These are phyloP conservation scores for Panzeria rudis DNA, from an alignment of 2,888 invertebrate species.

Conservation along the genomic window DNA sequence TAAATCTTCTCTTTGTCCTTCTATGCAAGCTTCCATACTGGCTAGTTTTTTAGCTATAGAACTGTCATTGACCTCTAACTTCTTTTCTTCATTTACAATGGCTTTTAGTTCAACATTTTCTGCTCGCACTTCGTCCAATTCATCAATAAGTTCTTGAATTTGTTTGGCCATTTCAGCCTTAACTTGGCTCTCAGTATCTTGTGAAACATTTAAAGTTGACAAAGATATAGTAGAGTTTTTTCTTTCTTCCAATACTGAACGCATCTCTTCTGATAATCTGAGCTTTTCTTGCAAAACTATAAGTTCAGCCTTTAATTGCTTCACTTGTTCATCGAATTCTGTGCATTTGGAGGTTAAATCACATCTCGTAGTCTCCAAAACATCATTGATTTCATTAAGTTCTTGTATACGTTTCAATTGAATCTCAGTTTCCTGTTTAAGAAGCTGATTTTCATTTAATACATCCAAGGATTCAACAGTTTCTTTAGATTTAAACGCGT, in stretches of 20 bases:
- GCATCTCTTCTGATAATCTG: conserved; percentile 81
- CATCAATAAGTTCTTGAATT: conserved; percentile 77
- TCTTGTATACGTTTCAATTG: conserved; percentile 82
- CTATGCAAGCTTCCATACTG: conserved; percentile 84
- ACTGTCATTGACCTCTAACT: conserved; percentile 86
- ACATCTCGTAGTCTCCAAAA: conserved; percentile 83
- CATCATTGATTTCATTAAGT: conserved; percentile 86
- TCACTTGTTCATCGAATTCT: conserved; percentile 83
- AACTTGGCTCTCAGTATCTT: conserved; percentile 76
- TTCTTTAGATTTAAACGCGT: conserved; percentile 84
- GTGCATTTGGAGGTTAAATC: conserved; percentile 83
- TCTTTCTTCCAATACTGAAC: conserved; percentile 56
- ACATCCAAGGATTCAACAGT: conserved; percentile 77
- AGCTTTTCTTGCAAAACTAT: conserved; percentile 83
- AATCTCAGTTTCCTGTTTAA: conserved; percentile 74
- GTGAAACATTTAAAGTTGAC: neutral
- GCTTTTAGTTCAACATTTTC: conserved; percentile 64
- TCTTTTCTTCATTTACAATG: conserved; percentile 74
- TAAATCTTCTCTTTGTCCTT: conserved; percentile 84
- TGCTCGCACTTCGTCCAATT: conserved; percentile 63
- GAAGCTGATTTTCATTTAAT: conserved; percentile 85
- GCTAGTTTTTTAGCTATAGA: conserved; percentile 80
- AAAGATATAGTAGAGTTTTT: neutral
- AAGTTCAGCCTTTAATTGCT: conserved; percentile 82
- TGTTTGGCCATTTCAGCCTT: conserved; percentile 80